Base-by-base conservation (phyloP, 2,797 vertebrate genomes). In the Hypotaenidia philippensis region DNA sequence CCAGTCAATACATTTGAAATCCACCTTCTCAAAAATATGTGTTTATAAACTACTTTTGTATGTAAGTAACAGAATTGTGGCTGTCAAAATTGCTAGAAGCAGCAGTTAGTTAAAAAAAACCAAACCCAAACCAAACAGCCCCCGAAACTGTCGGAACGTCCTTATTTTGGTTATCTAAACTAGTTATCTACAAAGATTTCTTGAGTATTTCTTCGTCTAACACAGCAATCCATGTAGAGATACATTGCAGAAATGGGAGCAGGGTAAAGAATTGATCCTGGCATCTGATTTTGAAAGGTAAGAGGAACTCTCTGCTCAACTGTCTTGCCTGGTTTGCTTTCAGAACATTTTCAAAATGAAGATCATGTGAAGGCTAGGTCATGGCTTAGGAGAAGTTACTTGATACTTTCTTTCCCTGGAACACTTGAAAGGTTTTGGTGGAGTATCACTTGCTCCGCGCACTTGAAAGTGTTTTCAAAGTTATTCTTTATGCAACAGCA, bases 361-460 rank as follows among this genome's bases (percentile, higher is more conserved):
- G 22, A 90, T 69, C 47, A 72, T 52, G 74, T 66, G 72, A 94
- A 90, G 65, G 13, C 68, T 82, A 84, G 64, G 45, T 87, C 70
- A 88, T 91, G 60, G 38, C 87, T 94, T 95, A 86, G 3, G 31
- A 94, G 86, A 50, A 89, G 89, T 80, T 75, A 94, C 63, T 78
- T 61, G 89, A 94, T 95, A 90, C 90, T 93, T 76, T 85, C 19
- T 71, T 87, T 86, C 74, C 77, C 27, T 34, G 47, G 80, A 92
- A 90, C 70, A 32, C 74, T 94, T 86, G 10, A 81, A 74, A 89
- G 50, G 53, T 68, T 92, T 96, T 84, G 23, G 49, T 6, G 8
- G 63, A 64, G 71, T 95, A 84, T 92, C 14, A 0, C 47, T 92
- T 90, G 50, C 83, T 69, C 65, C 64, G 32, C 64, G 45, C 19